Evolutionary conservation across 2,888 invertebrate species (phyloP).

Genomic region (Dicranocentrus wangi): DNA sequence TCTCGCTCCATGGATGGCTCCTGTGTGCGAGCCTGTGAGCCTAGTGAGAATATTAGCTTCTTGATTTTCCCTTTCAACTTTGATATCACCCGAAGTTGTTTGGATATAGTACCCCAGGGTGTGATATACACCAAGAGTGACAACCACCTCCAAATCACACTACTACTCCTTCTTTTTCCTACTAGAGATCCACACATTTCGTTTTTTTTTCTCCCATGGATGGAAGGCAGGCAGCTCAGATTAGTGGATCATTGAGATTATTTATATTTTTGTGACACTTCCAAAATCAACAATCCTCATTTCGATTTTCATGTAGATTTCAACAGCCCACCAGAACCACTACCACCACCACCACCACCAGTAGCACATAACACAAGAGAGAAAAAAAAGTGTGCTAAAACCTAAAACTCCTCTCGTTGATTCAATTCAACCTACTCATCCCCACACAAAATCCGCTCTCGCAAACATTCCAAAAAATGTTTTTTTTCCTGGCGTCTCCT

Average conservation of each 20-base stretch:
- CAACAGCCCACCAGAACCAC: conserved; percentile 48
- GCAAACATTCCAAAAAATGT: too few species aligned
- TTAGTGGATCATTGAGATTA: conserved; percentile 67
- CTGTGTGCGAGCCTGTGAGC: too few species aligned
- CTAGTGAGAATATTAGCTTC: conserved; percentile 16
- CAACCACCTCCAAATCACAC: too few species aligned
- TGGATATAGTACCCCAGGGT: conserved; percentile 47
- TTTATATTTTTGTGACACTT: conserved; percentile 70
- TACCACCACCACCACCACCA: too few species aligned
- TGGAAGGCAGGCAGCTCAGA: conserved; percentile 47
- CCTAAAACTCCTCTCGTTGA: conserved; percentile 32
- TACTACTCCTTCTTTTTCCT: too few species aligned
- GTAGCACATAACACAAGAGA: too few species aligned
- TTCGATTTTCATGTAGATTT: conserved; percentile 26
- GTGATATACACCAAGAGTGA: conserved; percentile 41
- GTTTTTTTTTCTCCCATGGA: conserved; percentile 8
- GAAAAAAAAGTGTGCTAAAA: too few species aligned
- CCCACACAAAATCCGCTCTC: too few species aligned
- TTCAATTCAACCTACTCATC: conserved; percentile 11
- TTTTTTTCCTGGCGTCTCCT: too few species aligned
- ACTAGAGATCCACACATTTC: conserved; percentile 17
- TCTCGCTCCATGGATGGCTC: neutral
- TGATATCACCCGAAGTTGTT: conserved; percentile 51
- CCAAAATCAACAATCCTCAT: conserved; percentile 68
- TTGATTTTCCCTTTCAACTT: conserved; percentile 56